A percentile compares a stretch with the other conserved stretches of the same genome.
Evolutionary conservation across 2,113 vertebrate species (phyloP).

Genomic region (Mionectes macconnelli): DNA sequence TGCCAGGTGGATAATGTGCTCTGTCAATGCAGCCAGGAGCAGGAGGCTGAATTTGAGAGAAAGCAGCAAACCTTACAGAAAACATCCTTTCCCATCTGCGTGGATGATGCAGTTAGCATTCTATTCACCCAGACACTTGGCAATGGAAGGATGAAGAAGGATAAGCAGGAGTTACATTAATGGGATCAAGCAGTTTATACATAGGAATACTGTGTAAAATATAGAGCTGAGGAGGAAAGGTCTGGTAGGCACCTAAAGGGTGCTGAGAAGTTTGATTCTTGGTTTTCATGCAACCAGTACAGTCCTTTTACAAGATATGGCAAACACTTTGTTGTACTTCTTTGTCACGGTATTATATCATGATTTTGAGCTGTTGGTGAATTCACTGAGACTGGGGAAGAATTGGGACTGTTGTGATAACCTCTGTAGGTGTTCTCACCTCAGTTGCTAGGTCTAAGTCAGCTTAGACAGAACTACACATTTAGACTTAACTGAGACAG

Average conservation of each 20-base stretch:
- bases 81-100: neutral
- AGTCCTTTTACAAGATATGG: neutral
- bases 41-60: neutral
- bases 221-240: accelerated
- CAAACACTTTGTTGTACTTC: neutral
- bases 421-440: neutral
- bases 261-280: neutral
- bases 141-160: neutral
- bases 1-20: accelerated
- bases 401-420: accelerated
- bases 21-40: neutral
- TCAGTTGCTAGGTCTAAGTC: neutral
- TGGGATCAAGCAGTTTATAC: neutral
- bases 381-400: neutral
- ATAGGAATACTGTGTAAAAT: accelerated
- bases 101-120: neutral
- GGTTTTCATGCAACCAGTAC: accelerated
- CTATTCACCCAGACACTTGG: neutral
- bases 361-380: neutral
- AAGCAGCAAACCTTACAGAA: neutral
- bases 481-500: neutral
- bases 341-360: neutral
- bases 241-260: neutral
- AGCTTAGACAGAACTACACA: neutral
- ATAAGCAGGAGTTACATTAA: neutral